These are phyloP conservation scores for Micromussa lordhowensis DNA, from an alignment of 92 coral and sea anemone species.

Conservation along the genomic window DNA sequence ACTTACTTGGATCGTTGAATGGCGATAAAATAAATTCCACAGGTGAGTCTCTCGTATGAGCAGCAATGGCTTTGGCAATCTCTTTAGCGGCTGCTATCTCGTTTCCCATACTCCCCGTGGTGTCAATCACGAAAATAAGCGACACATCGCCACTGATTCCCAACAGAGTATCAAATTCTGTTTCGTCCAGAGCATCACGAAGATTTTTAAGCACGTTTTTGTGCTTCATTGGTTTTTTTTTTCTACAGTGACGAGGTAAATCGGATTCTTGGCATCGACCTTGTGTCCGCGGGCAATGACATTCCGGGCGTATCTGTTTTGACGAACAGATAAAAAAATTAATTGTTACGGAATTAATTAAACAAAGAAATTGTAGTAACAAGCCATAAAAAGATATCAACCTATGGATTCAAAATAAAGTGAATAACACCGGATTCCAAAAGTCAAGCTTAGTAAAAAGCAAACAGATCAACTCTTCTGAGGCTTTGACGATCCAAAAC, in stretches of 20 bases:
- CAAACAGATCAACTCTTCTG: too few relatives aligned
- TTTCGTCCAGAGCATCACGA: slow-evolving; percentile 42
- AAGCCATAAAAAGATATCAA: too few relatives aligned
- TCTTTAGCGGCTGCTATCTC: slow-evolving; percentile 72
- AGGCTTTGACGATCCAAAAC: too few relatives aligned
- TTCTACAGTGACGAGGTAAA: slow-evolving; percentile 13
- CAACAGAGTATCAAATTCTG: slow-evolving; percentile 58
- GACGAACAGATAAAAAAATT: neutral
- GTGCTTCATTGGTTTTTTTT: slow-evolving; percentile 3
- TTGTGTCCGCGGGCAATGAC: slow-evolving; percentile 18
- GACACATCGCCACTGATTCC: slow-evolving; percentile 74
- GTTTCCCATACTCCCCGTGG: slow-evolving; percentile 69
- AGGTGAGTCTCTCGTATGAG: slow-evolving; percentile 50
- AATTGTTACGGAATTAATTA: too few relatives aligned
- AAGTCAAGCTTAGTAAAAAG: too few relatives aligned
- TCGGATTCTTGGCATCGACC: slow-evolving; percentile 5
- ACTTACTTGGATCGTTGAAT: slow-evolving; percentile 74
- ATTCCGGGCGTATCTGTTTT: slow-evolving; percentile 16
- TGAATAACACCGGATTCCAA: too few relatives aligned
- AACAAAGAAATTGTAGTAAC: too few relatives aligned
- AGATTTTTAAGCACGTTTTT: slow-evolving; percentile 34
- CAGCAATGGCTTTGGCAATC: slow-evolving; percentile 69
- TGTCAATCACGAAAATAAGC: slow-evolving; percentile 70
- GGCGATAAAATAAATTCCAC: slow-evolving; percentile 73
- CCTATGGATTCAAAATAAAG: too few relatives aligned